Percentiles rank a stretch among this genome's conserved stretches.
phyloP scores from a whole-genome alignment of 2,113 vertebrate genomes.

The Microcebus tavaratra region DNA sequence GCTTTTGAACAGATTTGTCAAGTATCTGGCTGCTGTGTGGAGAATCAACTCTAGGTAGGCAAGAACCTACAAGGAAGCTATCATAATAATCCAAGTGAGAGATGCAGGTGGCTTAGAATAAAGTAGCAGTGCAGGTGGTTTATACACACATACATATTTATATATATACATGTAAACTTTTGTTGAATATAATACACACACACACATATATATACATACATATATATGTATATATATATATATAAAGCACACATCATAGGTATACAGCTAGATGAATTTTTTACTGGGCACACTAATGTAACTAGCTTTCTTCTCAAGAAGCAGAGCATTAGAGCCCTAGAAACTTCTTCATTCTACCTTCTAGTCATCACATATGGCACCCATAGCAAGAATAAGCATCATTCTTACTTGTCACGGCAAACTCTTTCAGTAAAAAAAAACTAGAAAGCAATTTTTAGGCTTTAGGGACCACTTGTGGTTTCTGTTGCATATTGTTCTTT shows the following conservation, averaged over 20 bases:
- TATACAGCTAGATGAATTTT: neutral
- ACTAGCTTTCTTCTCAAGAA: neutral
- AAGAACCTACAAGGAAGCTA: neutral
- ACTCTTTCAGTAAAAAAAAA: neutral
- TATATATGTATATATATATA: neutral
- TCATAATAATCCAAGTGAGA: neutral
- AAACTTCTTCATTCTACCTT: neutral
- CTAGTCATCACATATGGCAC: neutral
- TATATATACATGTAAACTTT: neutral
- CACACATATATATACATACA: too few relatives aligned
- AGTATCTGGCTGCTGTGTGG: neutral
- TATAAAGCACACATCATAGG: neutral
- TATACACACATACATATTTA: neutral
- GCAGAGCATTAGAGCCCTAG: neutral
- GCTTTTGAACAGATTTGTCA: neutral
- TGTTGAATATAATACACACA: neutral
- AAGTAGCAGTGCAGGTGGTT: neutral
- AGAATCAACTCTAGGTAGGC: neutral
- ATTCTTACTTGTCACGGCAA: neutral
- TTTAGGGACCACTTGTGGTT: neutral
- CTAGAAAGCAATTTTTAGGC: neutral
- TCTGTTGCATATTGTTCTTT: neutral
- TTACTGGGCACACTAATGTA: neutral
- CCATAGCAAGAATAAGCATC: neutral
- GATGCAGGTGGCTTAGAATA: neutral